Base-by-base conservation (phyloP, 2,888 invertebrate species). In the Eupithecia vulgata region DNA sequence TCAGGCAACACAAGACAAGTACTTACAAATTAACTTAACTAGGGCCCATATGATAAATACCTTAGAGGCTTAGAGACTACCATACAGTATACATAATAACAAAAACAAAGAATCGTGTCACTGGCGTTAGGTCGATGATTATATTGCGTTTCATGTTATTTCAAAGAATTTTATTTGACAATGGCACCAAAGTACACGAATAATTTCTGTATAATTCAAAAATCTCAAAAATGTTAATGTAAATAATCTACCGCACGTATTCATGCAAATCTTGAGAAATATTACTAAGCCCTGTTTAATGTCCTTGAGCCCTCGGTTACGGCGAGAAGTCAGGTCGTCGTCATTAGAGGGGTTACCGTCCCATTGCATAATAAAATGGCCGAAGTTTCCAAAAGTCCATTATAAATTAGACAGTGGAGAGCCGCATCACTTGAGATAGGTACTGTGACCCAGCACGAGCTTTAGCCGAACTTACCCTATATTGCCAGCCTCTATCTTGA, bases 351-450 rank as follows among this genome's bases (percentile, higher is more conserved):
- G 93, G 92, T 91, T 91, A 91, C 93, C 92, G 87, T 90, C 92
- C 92, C 94, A 93, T 92, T 93, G 93, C 94, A 94, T 94, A 94
- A 94, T 94, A 94, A 94, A 94, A 94, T 94, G 94, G 91, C 86
- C 91, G 84, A 94, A 94, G 93, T 94, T 94, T 93, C 90, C 93
- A 88, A 90, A 94, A 94, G 94, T 93, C 94, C 94, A 94, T 94
- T 94, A 94, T 94, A 94, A 94, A 94, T 94, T 94, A 94, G 94
- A 94, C 94, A 91, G 90, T 90, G 92, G 91, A 93, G 92, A 90
- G 90, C 90, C 93, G 92, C 93, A 93, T 94, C 94, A 92, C 91
- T 93, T 94, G 91, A 94, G 94, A 92, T 94, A 93, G 93, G 93
- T 93, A 93, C 89, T 93, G 91, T 92, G 93, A 92, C 93, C 93